These are phyloP conservation scores for Panorpa germanica DNA, from an alignment of 2,888 invertebrate genomes.

Conservation along the genomic window DNA sequence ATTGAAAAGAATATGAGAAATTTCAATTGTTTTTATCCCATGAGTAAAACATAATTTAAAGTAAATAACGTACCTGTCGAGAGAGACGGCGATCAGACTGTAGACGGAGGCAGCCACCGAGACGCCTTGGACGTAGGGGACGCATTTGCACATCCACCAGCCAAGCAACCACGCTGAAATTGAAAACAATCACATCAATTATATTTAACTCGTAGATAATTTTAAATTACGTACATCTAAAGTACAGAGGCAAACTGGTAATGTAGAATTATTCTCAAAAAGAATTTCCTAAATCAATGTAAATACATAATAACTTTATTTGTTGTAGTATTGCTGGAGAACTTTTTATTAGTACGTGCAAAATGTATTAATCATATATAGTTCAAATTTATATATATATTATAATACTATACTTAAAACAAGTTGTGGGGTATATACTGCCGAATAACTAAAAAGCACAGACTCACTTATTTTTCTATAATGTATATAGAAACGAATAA, in stretches of 20 bases:
- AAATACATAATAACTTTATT: too few species aligned
- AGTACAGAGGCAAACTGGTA: background rate
- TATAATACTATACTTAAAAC: too few species aligned
- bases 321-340: too few species aligned
- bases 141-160: slow-evolving; percentile 88
- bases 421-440: too few species aligned
- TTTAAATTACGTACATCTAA: background rate
- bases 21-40: slow-evolving; percentile 20
- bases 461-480: too few species aligned
- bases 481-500: too few species aligned
- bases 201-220: background rate
- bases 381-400: too few species aligned
- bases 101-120: slow-evolving; percentile 92
- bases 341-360: too few species aligned
- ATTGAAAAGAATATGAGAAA: slow-evolving; percentile 14
- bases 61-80: slow-evolving; percentile 75
- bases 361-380: too few species aligned
- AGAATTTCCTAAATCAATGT: too few species aligned
- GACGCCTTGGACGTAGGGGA: slow-evolving; percentile 88
- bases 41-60: too few species aligned
- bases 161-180: slow-evolving; percentile 84
- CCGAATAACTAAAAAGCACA: too few species aligned
- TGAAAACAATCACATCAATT: slow-evolving; percentile 17
- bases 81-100: slow-evolving; percentile 84
- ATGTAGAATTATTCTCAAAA: background rate